phyloP scores from a whole-genome alignment of 2,888 invertebrate species.

The Caenorhabditis virilis region DNA sequence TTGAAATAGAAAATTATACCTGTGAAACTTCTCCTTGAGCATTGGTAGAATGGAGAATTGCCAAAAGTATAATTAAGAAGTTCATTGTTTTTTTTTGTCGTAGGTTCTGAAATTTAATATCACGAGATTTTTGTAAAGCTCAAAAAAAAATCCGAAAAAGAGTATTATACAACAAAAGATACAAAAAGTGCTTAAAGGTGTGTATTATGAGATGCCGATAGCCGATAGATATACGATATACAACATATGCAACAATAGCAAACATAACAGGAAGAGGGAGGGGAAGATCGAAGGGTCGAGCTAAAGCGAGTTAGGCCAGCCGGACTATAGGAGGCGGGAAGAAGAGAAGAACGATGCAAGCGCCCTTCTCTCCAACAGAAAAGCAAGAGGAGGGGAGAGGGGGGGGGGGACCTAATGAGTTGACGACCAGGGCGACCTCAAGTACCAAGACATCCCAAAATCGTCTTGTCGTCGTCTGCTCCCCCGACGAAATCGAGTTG shows the following conservation, averaged over 20 bases:
- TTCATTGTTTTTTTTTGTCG: not conserved
- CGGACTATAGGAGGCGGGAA: not conserved
- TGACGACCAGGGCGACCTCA: constrained; percentile 3
- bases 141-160: not conserved
- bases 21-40: constrained; percentile 1
- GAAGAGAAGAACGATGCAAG: not conserved
- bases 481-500: no score
- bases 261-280: not conserved
- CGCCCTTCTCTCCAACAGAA: no score
- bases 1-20: no score
- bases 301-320: no score
- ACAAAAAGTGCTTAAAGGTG: constrained; percentile 1
- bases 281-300: not conserved
- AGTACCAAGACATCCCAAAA: not conserved
- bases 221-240: not conserved
- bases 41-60: not conserved
- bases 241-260: not conserved
- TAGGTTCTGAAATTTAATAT: not conserved
- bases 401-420: constrained; percentile 5
- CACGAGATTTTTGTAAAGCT: not conserved
- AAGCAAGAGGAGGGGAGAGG: not conserved
- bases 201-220: not conserved
- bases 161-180: not conserved
- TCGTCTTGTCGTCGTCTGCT: no score
- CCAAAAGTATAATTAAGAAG: not conserved